A percentile compares a stretch with the other conserved stretches of the same genome.
Conservation (phyloP, 1,140 invertebrate species). For the Habropoda laboriosa region DNA sequence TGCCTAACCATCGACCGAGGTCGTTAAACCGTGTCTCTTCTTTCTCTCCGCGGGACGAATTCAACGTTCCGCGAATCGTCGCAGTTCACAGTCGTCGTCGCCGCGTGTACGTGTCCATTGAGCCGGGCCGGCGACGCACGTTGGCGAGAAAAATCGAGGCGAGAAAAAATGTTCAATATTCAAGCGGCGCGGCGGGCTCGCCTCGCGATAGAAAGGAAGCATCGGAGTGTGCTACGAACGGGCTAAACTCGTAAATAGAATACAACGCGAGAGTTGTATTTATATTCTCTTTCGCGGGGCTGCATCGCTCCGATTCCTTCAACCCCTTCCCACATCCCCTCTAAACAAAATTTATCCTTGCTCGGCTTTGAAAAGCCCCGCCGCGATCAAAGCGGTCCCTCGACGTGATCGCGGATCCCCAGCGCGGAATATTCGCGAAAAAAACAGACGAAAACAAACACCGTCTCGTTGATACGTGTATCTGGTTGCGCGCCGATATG, state of each 20-base stretch:
- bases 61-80: slow-evolving; percentile 6
- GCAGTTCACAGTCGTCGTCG: not conserved
- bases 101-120: not conserved
- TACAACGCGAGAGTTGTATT: slow-evolving; percentile 20
- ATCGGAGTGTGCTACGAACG: slow-evolving; percentile 6
- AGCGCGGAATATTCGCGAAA: not conserved
- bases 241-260: slow-evolving; percentile 29
- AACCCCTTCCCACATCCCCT: not conserved
- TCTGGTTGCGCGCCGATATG: not conserved
- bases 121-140: not conserved
- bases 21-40: slow-evolving; percentile 38
- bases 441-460: not conserved
- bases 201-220: slow-evolving; percentile 34
- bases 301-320: slow-evolving; percentile 40
- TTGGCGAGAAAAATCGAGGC: slow-evolving; percentile 31
- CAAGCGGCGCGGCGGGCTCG: not conserved
- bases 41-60: slow-evolving; percentile 6
- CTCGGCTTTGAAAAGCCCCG: not conserved
- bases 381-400: slow-evolving; percentile 15
- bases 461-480: too few species aligned
- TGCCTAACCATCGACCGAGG: not conserved
- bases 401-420: too few species aligned
- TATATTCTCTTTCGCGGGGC: slow-evolving; percentile 38
- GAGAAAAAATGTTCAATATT: slow-evolving; percentile 40
- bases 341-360: slow-evolving; percentile 34